phyloP scores from a whole-genome alignment of 2,888 invertebrate species.

The Crocallis elinguaria region DNA sequence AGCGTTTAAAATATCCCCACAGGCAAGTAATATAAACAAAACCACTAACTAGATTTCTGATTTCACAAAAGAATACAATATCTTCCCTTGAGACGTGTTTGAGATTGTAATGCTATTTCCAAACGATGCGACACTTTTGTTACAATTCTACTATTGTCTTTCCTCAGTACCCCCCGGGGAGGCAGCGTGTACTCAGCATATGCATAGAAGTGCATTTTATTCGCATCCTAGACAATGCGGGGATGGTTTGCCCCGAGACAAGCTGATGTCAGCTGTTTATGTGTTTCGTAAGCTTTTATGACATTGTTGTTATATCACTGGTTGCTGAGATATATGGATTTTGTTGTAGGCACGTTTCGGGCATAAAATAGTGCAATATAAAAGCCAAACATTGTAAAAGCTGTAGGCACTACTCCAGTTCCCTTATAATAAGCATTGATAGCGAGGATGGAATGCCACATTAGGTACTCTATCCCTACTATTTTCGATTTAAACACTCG shows the following conservation, averaged over 20 bases:
- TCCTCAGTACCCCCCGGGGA: conserved; percentile 29
- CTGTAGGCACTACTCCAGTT: too few relatives aligned
- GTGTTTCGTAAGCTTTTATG: conserved; percentile 16
- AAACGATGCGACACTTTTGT: conserved; percentile 20
- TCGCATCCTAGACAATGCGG: conserved; percentile 33
- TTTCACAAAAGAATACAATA: neutral
- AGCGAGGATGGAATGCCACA: too few relatives aligned
- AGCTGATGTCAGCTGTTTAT: conserved; percentile 18
- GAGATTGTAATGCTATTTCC: conserved; percentile 19
- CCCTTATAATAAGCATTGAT: too few relatives aligned
- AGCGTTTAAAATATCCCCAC: too few relatives aligned
- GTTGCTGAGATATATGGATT: neutral
- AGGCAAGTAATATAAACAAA: neutral
- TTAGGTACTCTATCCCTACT: too few relatives aligned
- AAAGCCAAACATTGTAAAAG: too few relatives aligned
- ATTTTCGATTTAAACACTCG: too few relatives aligned
- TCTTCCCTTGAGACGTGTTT: neutral
- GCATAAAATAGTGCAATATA: too few relatives aligned
- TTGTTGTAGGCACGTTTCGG: neutral
- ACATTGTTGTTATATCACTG: conserved; percentile 17
- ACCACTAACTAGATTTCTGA: neutral
- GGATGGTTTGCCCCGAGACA: conserved; percentile 5
- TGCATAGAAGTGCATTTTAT: conserved; percentile 41
- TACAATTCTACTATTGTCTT: conserved; percentile 13
- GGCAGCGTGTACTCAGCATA: conserved; percentile 25